Evolutionary conservation across 2,113 vertebrate species (phyloP), one percentile per base, ranked within the genome.

Genomic region (Phaethornis superciliosus): DNA sequence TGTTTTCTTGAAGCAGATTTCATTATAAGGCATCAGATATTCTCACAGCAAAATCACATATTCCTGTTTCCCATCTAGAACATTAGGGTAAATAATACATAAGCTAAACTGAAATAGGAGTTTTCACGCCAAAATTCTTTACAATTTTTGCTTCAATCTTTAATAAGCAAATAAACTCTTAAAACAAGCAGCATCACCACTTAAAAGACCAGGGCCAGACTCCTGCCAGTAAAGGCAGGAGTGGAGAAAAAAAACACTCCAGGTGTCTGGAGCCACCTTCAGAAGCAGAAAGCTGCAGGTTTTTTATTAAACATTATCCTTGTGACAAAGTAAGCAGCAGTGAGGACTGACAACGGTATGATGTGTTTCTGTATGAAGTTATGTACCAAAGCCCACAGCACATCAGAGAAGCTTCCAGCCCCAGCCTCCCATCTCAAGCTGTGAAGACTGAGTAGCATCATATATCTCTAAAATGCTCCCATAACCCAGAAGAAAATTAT

Each of bases 321-420:
- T 5, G 18, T 1, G 4, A 47, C 10, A 2, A 16, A 44, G 76
- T 0, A 21, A 74, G 54, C 1, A 4, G 18, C 47, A 32, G 30
- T 9, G 2, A 55, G 40, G 33, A 27, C 42, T 4, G 24, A 4
- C 60, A 27, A 4, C 1, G 1, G 33, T 3, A 0, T 14, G 19
- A 15, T 3, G 23, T 8, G 16, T 30, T 63, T 24, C 49, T 17
- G 5, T 3, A 4, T 6, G 6, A 28, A 40, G 40, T 12, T 40
- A 40, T 40, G 40, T 4, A 15, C 15, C 47, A 30, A 37, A 37
- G 30, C 32, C 49, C 27, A 51, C 37, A 9, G 49, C 63, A 64
- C 77, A n/a, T n/a, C n/a, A 22, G 15, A n/a, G 46, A 27, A 15
- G 44, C 10, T n/a, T 47, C 37, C 13, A 20, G 23, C 32, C 22